phyloP scores from a whole-genome alignment of 2,888 invertebrate species.

The Xestia xanthographa region DNA sequence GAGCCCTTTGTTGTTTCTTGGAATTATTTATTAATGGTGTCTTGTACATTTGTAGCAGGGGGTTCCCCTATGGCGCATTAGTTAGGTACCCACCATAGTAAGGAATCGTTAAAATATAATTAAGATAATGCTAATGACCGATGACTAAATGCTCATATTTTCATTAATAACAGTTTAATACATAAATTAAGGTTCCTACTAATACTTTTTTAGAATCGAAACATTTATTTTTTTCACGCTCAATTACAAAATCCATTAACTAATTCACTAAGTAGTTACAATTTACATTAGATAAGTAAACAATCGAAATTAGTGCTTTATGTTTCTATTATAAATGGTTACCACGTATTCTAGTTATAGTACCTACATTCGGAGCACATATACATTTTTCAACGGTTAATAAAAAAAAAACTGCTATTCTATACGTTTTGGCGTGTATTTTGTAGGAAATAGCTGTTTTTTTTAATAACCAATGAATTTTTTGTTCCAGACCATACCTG shows the following conservation, averaged over 20 bases:
- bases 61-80: not conserved
- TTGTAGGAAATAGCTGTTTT: too few relatives aligned
- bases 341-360: too few relatives aligned
- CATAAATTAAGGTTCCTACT: not conserved
- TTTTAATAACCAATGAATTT: too few relatives aligned
- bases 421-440: too few relatives aligned
- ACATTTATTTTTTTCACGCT: too few relatives aligned
- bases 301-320: not conserved
- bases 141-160: not conserved
- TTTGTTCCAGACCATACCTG: too few relatives aligned
- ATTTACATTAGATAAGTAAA: not conserved
- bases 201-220: not conserved
- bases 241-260: not conserved
- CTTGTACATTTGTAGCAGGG: not conserved
- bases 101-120: not conserved
- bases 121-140: not conserved
- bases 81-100: not conserved
- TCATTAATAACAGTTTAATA: not conserved
- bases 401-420: too few relatives aligned
- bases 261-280: not conserved
- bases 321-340: not conserved
- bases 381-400: too few relatives aligned
- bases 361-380: too few relatives aligned
- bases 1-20: too few relatives aligned
- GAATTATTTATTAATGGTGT: too few relatives aligned